Conservation (phyloP, 2,888 invertebrate genomes). For the Lepidocyrtoides sp. region DNA sequence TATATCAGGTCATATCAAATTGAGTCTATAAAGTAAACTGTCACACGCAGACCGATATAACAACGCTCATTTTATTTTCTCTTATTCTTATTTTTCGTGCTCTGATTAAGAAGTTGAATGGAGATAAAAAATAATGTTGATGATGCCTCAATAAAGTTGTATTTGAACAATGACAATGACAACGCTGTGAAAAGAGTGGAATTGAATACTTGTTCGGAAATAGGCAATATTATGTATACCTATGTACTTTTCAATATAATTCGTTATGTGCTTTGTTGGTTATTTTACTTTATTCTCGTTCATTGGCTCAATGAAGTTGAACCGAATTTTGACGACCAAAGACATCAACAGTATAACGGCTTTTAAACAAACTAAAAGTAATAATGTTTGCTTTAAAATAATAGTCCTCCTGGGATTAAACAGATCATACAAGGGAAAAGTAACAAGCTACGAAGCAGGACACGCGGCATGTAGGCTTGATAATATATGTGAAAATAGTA, state of each 20-base stretch:
- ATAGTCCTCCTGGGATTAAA: background rate
- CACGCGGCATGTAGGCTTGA: background rate
- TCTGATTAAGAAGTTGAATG: slow-evolving; percentile 78
- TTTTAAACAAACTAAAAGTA: background rate
- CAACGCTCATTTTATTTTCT: slow-evolving; percentile 21
- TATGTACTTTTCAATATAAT: background rate
- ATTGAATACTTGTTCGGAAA: background rate
- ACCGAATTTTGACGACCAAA: no score
- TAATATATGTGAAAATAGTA: no score
- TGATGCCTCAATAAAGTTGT: slow-evolving; percentile 4
- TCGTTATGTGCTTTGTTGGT: background rate
- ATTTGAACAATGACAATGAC: slow-evolving; percentile 17
- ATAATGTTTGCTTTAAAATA: background rate
- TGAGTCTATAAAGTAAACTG: background rate
- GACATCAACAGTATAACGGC: no score
- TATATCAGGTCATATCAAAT: background rate
- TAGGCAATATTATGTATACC: no score
- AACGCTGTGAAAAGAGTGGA: background rate
- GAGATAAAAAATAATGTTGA: background rate
- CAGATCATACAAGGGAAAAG: no score
- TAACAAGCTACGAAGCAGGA: background rate
- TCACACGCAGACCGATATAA: background rate
- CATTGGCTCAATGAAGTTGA: no score
- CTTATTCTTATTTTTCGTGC: slow-evolving; percentile 66
- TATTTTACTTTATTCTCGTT: no score